Evolutionary conservation across 2,888 invertebrate genomes (phyloP), one percentile per base, ranked within the genome.

Genomic region (Adelphocoris suturalis): DNA sequence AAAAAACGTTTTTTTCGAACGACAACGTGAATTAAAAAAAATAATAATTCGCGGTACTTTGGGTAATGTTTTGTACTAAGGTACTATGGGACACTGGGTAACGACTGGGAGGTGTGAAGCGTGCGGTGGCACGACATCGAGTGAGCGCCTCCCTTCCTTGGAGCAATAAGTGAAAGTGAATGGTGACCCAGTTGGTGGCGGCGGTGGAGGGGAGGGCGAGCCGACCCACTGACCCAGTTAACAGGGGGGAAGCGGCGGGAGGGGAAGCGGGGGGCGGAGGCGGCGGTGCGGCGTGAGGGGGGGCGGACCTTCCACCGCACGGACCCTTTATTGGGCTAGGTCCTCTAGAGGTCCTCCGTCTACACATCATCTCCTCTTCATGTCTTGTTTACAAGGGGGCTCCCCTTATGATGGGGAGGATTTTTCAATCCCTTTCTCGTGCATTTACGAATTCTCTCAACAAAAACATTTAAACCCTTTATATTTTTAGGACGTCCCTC

Each of bases 101-200:
- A 57, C 68, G 27, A 68, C 68, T 68, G 68, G 57, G 89, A 89
- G 90, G 85, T 90, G 90, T 88, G 90, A 86, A 91, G 89, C 85
- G 88, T 89, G 89, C 89, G 86, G 84, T 89, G 91, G 90, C 91
- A 91, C 91, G 86, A 86, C 88, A 86, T 90, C 89, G 90, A 91
- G 89, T 91, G 91, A 90, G 91, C 89, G 48, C 68, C 88, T 81
- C 55, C 88, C 81, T 85, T 82, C 90, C 90, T 78, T n/a, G 57
- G 48, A 48, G 86, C 90, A 86, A 96, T 96, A 96, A 96, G 96
- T 96, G 96, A 96, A 96, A 96, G 96, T 96, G 96, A 96, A 95
- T 95, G 94, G 95, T 95, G 96, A 95, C 97, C 97, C 95, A 97
- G 95, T 95, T 91, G 90, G 91, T 55, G 23, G 68, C 23, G 82